phyloP scores from a whole-genome alignment of 2,113 vertebrate genomes.

The Ammodytes dubius region DNA sequence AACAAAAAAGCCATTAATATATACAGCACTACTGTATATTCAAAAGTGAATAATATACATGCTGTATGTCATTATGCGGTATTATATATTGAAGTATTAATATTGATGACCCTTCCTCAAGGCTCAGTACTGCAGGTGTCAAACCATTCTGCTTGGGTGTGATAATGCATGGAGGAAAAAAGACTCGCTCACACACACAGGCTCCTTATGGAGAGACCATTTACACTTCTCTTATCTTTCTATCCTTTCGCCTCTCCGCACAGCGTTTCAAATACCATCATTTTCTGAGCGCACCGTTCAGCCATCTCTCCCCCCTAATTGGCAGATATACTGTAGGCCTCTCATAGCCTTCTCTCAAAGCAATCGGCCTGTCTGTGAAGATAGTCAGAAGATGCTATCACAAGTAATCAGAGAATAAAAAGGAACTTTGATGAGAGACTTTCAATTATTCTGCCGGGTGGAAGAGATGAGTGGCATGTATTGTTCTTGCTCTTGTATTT shows the following conservation, averaged over 20 bases:
- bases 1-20: not conserved
- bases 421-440: constrained; percentile 59
- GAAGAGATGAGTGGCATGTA: not conserved
- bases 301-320: constrained; percentile 64
- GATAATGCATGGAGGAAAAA: constrained; percentile 27
- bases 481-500: constrained; percentile 31
- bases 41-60: constrained; percentile 11
- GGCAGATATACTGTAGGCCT: constrained; percentile 55
- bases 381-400: constrained; percentile 68
- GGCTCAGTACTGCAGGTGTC: constrained; percentile 4
- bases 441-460: constrained; percentile 60
- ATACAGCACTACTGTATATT: not conserved
- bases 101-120: constrained; percentile 21
- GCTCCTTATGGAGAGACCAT: constrained; percentile 29
- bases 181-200: constrained; percentile 37
- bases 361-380: constrained; percentile 66
- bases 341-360: constrained; percentile 44
- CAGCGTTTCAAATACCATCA: constrained; percentile 61
- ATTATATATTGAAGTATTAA: constrained; percentile 33
- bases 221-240: constrained; percentile 49
- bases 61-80: not conserved
- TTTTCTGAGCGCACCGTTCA: constrained; percentile 57
- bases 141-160: constrained; percentile 24
- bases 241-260: constrained; percentile 40
- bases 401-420: constrained; percentile 70